Evolutionary conservation across 2,888 invertebrate genomes (phyloP).

Genomic region (Chymomyza procnemis): DNA sequence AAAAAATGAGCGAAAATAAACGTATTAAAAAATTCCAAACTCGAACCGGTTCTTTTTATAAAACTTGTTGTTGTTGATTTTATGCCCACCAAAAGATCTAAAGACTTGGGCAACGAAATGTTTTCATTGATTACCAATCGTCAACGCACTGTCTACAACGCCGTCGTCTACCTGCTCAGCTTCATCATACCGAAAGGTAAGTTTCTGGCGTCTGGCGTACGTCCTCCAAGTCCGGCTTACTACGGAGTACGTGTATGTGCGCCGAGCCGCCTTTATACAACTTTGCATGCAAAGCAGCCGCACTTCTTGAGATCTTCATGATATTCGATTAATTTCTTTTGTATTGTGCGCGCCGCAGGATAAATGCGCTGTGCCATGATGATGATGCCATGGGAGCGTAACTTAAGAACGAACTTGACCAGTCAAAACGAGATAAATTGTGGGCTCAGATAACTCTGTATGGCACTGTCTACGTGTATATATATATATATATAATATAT

Average conservation of each 20-base stretch:
- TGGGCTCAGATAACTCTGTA: constrained; percentile 41
- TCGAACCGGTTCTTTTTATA: constrained; percentile 32
- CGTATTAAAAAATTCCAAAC: constrained; percentile 27
- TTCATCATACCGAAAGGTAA: constrained; percentile 45
- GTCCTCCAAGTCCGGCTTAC: neutral
- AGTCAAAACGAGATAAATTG: constrained; percentile 60
- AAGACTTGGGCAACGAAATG: constrained; percentile 28
- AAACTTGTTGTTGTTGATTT: neutral
- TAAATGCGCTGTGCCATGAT: constrained; percentile 21
- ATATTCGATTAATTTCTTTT: neutral
- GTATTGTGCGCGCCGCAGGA: constrained; percentile 17
- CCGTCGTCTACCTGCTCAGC: constrained; percentile 45
- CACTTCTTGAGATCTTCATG: constrained; percentile 10
- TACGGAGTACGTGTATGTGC: too few species aligned
- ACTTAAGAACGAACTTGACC: constrained; percentile 46
- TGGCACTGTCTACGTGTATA: constrained; percentile 5
- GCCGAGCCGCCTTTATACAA: constrained; percentile 41
- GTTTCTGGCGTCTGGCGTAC: neutral
- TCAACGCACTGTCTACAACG: constrained; percentile 18
- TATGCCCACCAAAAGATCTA: constrained; percentile 5
- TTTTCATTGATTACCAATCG: constrained; percentile 65
- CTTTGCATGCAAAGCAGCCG: constrained; percentile 30
- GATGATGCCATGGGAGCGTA: constrained; percentile 21
- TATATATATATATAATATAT: neutral
- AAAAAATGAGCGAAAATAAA: constrained; percentile 8